phyloP scores from a whole-genome alignment of 2,113 vertebrate genomes.

The Hystrix brachyura region DNA sequence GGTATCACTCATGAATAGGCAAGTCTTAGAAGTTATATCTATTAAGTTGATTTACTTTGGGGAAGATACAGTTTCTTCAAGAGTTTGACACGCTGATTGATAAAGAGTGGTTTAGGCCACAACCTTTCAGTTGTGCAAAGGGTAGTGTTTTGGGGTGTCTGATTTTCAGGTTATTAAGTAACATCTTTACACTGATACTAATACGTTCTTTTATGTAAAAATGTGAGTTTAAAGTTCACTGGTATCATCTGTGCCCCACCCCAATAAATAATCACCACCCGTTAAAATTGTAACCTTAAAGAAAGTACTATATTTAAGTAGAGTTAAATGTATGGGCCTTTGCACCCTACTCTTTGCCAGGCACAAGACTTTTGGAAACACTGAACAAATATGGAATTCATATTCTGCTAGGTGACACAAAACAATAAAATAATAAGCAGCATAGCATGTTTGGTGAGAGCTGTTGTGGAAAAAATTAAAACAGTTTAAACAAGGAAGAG shows the following conservation, averaged over 20 bases:
- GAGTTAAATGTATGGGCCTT: neutral
- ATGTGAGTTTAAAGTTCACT: slow-evolving; percentile 17
- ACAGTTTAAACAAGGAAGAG: neutral
- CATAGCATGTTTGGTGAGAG: neutral
- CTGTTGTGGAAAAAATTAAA: neutral
- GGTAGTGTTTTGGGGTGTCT: neutral
- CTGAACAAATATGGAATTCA: neutral
- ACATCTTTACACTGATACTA: neutral
- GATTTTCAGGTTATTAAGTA: slow-evolving; percentile 56
- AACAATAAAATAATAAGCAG: neutral
- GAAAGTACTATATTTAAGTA: slow-evolving; percentile 29
- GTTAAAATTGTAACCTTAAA: slow-evolving; percentile 27
- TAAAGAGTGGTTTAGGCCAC: neutral
- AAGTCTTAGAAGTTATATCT: neutral
- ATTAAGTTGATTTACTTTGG: slow-evolving; percentile 40
- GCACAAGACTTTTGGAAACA: slow-evolving; percentile 25
- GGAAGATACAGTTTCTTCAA: neutral
- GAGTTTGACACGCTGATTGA: neutral
- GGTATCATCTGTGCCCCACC: neutral
- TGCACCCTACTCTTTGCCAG: neutral
- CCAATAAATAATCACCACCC: neutral
- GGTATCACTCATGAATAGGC: neutral
- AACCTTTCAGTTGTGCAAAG: slow-evolving; percentile 18
- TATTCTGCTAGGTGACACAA: neutral
- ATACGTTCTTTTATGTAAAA: neutral